Conservation (phyloP, 2,888 invertebrate genomes). For the Microctonus aethiopoides region DNA sequence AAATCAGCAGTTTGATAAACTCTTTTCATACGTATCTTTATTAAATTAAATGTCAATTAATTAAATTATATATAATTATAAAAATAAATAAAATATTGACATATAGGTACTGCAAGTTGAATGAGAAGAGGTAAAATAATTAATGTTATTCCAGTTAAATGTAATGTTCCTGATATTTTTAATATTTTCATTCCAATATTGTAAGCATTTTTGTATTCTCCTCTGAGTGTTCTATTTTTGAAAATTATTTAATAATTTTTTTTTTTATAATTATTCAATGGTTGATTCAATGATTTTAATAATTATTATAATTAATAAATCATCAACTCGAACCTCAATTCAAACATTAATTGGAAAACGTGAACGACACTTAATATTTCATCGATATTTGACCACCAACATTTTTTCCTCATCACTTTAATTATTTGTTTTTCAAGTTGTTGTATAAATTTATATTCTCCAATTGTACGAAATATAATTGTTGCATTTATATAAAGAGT, state of each 20-base stretch:
- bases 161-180: conserved; percentile 44
- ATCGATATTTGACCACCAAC: conserved; percentile 62
- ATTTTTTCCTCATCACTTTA: conserved; percentile 46
- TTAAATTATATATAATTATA: background rate
- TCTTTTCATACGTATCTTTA: conserved; percentile 62
- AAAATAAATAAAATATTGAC: background rate
- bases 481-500: conserved; percentile 68
- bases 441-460: conserved; percentile 62
- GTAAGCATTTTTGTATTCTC: conserved; percentile 45
- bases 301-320: background rate
- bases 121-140: conserved; percentile 49
- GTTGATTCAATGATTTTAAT: too few relatives aligned
- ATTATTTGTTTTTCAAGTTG: conserved; percentile 61
- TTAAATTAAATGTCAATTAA: background rate
- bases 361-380: conserved; percentile 69
- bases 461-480: conserved; percentile 67
- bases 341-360: conserved; percentile 67
- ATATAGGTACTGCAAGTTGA: conserved; percentile 49
- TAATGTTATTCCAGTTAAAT: conserved; percentile 42
- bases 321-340: conserved; percentile 44
- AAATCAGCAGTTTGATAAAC: conserved; percentile 70
- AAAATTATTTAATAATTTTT: background rate
- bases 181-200: conserved; percentile 48
- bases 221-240: conserved; percentile 45
- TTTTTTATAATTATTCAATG: background rate